Evolutionary conservation across 2,797 vertebrate species (phyloP).

Genomic region (Chanos chanos): DNA sequence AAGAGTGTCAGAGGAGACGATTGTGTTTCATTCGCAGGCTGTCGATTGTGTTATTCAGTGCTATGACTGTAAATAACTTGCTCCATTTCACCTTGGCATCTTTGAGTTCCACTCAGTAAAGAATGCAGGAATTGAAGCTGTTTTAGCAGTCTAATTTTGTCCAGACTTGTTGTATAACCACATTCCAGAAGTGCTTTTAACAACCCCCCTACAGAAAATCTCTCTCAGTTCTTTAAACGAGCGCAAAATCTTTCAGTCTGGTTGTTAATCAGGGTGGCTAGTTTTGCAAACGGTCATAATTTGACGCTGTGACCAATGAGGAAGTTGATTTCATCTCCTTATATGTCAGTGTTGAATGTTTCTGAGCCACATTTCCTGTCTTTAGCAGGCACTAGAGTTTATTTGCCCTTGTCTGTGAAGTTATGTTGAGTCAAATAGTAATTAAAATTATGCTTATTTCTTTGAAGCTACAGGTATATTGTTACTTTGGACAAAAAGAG

Average conservation of each 20-base stretch:
- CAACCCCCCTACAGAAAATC: constrained; percentile 18
- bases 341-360: constrained; percentile 56
- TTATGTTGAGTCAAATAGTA: neutral
- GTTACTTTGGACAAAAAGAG: neutral
- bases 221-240: too few relatives aligned
- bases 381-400: constrained; percentile 1
- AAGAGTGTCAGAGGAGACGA: too few relatives aligned
- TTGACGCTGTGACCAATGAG: constrained; percentile 11
- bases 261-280: too few relatives aligned
- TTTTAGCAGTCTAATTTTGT: constrained; percentile 39
- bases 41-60: too few relatives aligned
- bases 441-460: too few relatives aligned
- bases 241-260: too few relatives aligned
- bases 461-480: neutral
- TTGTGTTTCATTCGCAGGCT: too few relatives aligned
- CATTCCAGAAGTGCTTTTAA: constrained; percentile 56
- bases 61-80: too few relatives aligned
- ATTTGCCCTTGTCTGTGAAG: neutral
- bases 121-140: neutral
- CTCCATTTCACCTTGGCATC: too few relatives aligned
- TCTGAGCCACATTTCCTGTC: constrained; percentile 45
- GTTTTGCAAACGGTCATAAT: neutral
- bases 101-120: neutral
- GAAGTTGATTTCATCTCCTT: constrained; percentile 52
- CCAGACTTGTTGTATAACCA: constrained; percentile 61